Conservation (phyloP, 2,797 vertebrate genomes). For the Numenius phaeopus region DNA sequence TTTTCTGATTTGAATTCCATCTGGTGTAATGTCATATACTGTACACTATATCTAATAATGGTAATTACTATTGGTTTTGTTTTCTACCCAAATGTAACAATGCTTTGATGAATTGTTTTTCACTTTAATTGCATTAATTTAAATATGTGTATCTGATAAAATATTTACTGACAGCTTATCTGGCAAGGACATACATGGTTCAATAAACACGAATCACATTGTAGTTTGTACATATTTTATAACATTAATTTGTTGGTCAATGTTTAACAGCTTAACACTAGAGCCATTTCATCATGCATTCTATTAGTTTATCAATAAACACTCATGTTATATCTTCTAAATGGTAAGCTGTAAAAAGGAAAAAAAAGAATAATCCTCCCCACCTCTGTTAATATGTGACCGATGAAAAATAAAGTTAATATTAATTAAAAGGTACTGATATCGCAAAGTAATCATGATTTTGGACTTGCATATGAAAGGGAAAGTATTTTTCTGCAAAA, state of each 20-base stretch:
- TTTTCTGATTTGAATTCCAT: conserved; percentile 7
- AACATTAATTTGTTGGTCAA: conserved; percentile 64
- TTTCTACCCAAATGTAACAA: conserved; percentile 56
- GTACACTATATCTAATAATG: not conserved
- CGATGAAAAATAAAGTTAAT: conserved; percentile 31
- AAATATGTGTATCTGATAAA: conserved; percentile 53
- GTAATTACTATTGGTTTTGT: conserved; percentile 47
- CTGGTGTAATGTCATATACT: not conserved
- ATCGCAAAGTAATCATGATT: conserved; percentile 17
- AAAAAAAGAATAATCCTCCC: not conserved
- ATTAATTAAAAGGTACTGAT: conserved; percentile 50
- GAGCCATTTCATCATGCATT: conserved; percentile 12
- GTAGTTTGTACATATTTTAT: conserved; percentile 60
- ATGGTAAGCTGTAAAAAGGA: not conserved
- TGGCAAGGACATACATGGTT: conserved; percentile 8
- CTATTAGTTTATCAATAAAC: conserved; percentile 57
- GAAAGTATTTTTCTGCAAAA: not conserved
- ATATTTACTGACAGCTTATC: conserved; percentile 61
- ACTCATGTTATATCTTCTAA: conserved; percentile 12
- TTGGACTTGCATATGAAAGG: conserved; percentile 24
- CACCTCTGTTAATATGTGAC: conserved; percentile 1
- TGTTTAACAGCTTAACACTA: conserved; percentile 32
- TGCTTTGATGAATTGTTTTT: conserved; percentile 59
- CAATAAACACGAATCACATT: conserved; percentile 15
- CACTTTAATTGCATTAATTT: conserved; percentile 60